A percentile compares a stretch with the other conserved stretches of the same genome.
Evolutionary conservation across 2,113 vertebrate species (phyloP).

Genomic region (Hydrolagus affinis): DNA sequence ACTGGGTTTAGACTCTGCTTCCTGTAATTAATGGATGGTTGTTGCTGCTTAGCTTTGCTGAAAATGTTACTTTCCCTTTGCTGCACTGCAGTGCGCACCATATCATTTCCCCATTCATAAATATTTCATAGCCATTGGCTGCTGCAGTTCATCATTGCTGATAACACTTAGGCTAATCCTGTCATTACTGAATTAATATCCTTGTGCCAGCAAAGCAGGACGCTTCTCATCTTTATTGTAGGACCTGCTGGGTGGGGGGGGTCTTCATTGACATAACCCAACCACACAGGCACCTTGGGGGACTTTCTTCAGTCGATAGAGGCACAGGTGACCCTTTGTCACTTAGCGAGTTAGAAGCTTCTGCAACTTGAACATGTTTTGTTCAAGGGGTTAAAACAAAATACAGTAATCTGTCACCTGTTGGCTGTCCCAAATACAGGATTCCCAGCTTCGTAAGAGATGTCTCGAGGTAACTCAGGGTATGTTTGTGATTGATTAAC

Average conservation of each 20-base stretch:
- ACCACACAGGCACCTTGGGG: slow-evolving; percentile 13
- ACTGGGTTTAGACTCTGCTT: slow-evolving; percentile 44
- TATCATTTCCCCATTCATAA: slow-evolving; percentile 67
- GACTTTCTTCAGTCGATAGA: neutral
- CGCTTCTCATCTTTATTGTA: neutral
- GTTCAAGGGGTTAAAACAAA: neutral
- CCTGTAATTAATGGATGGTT: slow-evolving; percentile 69
- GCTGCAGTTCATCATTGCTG: slow-evolving; percentile 53
- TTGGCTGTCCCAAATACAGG: neutral
- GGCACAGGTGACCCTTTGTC: neutral
- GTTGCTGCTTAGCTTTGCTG: slow-evolving; percentile 60
- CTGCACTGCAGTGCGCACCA: slow-evolving; percentile 62
- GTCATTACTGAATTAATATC: slow-evolving; percentile 43
- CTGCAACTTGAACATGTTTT: neutral
- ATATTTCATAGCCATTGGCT: slow-evolving; percentile 66
- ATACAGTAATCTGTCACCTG: neutral
- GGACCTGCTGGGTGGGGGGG: too few relatives aligned
- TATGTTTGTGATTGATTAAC: neutral
- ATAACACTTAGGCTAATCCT: slow-evolving; percentile 43
- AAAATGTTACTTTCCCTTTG: slow-evolving; percentile 55
- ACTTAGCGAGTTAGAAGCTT: neutral
- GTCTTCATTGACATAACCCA: slow-evolving; percentile 12
- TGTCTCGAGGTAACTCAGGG: neutral
- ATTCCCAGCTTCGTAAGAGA: neutral
- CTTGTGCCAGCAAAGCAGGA: slow-evolving; percentile 40